Evolutionary conservation across 2,888 invertebrate species (phyloP).

Genomic region (Erpobdella octoculata): DNA sequence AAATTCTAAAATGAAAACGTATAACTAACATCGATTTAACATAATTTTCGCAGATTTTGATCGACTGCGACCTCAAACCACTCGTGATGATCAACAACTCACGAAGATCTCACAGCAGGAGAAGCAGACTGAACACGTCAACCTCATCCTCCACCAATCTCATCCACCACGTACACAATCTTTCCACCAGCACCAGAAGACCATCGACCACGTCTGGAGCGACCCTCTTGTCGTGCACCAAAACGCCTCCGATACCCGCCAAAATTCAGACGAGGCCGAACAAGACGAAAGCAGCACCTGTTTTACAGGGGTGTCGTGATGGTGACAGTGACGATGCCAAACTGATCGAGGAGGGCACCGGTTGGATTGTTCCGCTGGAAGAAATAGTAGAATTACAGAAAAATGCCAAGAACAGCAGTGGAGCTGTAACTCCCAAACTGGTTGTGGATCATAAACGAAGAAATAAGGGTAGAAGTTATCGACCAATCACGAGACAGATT

Average conservation of each 20-base stretch:
- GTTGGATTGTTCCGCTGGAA: conserved; percentile 23
- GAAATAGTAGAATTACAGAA: background rate
- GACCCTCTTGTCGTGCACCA: background rate
- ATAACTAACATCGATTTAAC: too few species aligned
- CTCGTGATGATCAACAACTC: background rate
- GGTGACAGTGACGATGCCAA: background rate
- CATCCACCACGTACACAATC: background rate
- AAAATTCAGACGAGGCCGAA: background rate
- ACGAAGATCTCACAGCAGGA: background rate
- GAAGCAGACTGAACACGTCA: conserved; percentile 15
- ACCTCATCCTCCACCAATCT: background rate
- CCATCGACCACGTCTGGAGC: background rate
- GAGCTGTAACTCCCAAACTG: background rate
- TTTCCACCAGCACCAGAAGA: background rate
- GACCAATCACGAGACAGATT: too few species aligned
- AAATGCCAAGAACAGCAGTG: too few species aligned
- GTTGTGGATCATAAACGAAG: conserved; percentile 24
- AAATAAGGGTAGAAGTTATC: background rate
- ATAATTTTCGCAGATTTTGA: conserved; percentile 6
- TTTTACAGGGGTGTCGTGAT: background rate
- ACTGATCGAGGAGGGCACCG: background rate
- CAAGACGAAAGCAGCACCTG: background rate
- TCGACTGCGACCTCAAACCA: conserved; percentile 12
- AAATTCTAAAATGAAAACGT: too few species aligned
- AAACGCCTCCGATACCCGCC: background rate